Base-by-base conservation (phyloP, 2,888 invertebrate genomes). In the Amiota minor region DNA sequence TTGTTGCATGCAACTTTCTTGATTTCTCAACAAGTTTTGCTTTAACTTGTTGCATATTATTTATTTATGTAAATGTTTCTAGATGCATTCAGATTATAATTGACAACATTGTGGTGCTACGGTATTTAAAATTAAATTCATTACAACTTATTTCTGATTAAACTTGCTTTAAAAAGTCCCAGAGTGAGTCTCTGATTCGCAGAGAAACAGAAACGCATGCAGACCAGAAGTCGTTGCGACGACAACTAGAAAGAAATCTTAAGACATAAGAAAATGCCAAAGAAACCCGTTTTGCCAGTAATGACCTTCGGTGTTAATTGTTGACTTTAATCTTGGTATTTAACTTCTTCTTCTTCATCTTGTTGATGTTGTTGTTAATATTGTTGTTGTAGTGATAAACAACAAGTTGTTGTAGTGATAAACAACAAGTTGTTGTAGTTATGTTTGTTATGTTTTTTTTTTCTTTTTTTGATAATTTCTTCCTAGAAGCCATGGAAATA, bases 271-370 rank as follows among this genome's bases (percentile, higher is more conserved):
- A 45, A n/a, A 62, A 62, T 45, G 53, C 49, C 16, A 53, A 50
- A 61, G 73, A 72, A 86, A 84, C 84, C 80, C 80, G 86, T 84
- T 84, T 86, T 85, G 80, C 84, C 83, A 85, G 84, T 86, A 85
- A 86, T 86, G 84, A 84, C 84, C 84, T 84, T 84, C 86, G 78
- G 72, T 84, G 78, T 76, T 76, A 56, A 56, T 55, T 35, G 35
- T 35, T 35, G 35, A 0, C 35, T 35, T 35, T 35, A 35, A 35
- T 35, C 35, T 35, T 35, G 35, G 35, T 35, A 3, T 35, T 35
- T 35, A 6, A 35, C 35, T 35, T 35, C 35, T 23, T 23, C 23
- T 23, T 23, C 23, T 35, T 35, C 35, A 20, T 59, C 8, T 56
- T 47, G 11, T n/a, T 11, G 45, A 45, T 6, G 35, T n/a, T 12